These are phyloP conservation scores for Elaphurus davidianus DNA, from an alignment of 2,113 vertebrate genomes.

Conservation along the genomic window DNA sequence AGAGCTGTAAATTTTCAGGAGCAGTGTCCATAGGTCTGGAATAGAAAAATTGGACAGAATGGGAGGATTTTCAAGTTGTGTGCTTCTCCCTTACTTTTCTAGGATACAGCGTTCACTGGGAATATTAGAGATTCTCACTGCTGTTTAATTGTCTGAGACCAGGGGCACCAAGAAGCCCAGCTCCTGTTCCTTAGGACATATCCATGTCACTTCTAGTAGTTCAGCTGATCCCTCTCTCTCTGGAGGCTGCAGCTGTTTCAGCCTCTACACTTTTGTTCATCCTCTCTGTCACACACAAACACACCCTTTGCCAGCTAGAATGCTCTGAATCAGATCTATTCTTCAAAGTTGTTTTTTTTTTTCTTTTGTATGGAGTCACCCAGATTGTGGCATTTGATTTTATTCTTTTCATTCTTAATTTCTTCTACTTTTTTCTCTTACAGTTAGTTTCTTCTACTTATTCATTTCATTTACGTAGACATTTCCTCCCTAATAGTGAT, in stretches of 20 bases:
- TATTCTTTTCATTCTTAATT: neutral
- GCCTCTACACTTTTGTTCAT: neutral
- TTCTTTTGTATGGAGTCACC: neutral
- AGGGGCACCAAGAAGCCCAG: neutral
- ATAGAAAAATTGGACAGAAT: neutral
- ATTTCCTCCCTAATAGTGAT: neutral
- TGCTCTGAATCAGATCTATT: neutral
- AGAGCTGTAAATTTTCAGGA: neutral
- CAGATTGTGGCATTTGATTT: neutral
- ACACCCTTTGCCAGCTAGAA: neutral
- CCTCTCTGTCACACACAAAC: neutral
- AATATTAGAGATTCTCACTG: neutral
- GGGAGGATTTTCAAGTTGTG: neutral
- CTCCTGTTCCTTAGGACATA: neutral
- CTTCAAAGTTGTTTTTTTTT: neutral
- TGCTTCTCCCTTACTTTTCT: neutral
- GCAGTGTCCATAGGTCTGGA: neutral
- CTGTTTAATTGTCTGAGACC: neutral
- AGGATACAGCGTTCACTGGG: neutral
- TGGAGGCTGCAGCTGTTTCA: neutral
- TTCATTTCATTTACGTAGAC: neutral
- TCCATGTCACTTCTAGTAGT: neutral
- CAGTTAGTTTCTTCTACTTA: neutral
- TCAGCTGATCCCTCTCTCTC: neutral
- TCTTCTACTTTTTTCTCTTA: neutral